phyloP scores from a whole-genome alignment of 2,888 invertebrate genomes.

The Phorcus lineatus region DNA sequence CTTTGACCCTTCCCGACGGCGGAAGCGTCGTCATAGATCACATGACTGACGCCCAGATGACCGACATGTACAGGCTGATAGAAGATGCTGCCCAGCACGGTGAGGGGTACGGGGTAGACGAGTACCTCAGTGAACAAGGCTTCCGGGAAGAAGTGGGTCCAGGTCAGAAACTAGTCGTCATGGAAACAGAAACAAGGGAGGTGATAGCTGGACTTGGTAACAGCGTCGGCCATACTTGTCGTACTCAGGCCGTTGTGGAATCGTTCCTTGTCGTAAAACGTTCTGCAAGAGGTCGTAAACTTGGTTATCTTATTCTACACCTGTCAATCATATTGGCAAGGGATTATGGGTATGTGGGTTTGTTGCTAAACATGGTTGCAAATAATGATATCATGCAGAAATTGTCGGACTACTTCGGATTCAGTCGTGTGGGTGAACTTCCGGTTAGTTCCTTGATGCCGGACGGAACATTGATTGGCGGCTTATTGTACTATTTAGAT shows the following conservation, averaged over 20 bases:
- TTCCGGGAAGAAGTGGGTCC: neutral
- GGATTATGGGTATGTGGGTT: neutral
- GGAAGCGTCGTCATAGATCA: neutral
- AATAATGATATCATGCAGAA: neutral
- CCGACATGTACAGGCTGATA: neutral
- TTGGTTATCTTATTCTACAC: neutral
- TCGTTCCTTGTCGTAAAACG: neutral
- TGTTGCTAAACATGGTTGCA: neutral
- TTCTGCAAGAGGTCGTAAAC: neutral
- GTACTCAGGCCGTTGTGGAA: neutral
- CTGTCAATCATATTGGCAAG: neutral
- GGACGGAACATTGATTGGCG: neutral
- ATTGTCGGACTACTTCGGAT: neutral
- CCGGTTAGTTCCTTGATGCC: neutral
- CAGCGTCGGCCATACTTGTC: neutral
- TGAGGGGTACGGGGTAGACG: neutral
- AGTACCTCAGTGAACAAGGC: neutral
- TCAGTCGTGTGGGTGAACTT: neutral
- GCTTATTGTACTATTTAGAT: neutral
- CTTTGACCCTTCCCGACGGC: neutral
- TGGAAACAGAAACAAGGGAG: neutral
- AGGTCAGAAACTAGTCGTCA: neutral
- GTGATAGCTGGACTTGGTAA: neutral
- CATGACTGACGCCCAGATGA: neutral
- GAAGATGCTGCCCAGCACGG: neutral